Base-by-base conservation (phyloP, 2,797 vertebrate species). In the Sebastes variabilis region DNA sequence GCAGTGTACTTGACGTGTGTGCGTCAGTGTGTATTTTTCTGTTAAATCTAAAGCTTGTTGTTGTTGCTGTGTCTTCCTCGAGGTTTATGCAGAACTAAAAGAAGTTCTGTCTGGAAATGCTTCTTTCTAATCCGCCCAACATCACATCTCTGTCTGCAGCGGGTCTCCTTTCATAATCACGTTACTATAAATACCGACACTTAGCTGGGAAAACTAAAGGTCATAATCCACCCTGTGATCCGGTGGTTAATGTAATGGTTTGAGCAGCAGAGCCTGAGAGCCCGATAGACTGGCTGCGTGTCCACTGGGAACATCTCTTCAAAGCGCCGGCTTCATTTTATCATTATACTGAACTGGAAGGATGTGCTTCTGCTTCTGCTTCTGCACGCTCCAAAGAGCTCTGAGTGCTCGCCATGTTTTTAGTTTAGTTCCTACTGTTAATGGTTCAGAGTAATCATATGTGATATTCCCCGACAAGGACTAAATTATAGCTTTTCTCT, bases 111-210 rank as follows among this genome's bases (percentile, higher is more conserved):
- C 38, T 61, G 24, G 25, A 72, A 34, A 67, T 1, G 30, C 5
- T 42, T 54, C 60, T 22, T 16, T 11, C 30, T 24, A 71, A 71
- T n/a, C 61, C 27, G 8, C n/a, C 49, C 49, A 12, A 11, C 61
- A 14, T 64, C 58, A 12, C 72, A 34, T 76, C 16, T 14, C 46
- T 6, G 58, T 69, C 67, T 66, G 68, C 32, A 2, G 67, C 32
- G 1, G 30, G 25, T 36, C 65, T 77, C 38, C 32, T 76, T n/a
- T 49, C 49, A 75, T 80, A 64, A 80, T 59, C 54, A 59, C 3
- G 11, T 46, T 67, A 14, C 78, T 83, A 84, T 67, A 82, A 87
- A 82, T 82, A 83, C 24, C 60, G 9, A 70, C 65, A 71, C 67
- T 77, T 55, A 80, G 69, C 1, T 61, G 29, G 13, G 27, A 29